Conservation (phyloP, 2,113 vertebrate species). For the Apodemus sylvaticus region DNA sequence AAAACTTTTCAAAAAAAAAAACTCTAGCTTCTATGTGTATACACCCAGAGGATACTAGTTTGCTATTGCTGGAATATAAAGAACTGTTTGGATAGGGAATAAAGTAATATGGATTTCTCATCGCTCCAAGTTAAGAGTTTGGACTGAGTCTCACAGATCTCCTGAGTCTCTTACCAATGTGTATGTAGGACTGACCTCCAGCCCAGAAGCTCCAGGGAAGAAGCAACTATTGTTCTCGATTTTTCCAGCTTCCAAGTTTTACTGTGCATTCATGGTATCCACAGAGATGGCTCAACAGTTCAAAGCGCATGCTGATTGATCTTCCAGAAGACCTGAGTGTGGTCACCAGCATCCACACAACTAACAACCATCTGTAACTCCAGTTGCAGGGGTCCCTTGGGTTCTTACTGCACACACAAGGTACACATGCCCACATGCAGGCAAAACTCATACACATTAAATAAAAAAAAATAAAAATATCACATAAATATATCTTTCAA, state of each 20-base stretch:
- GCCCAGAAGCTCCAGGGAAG: background rate
- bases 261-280: no score
- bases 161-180: background rate
- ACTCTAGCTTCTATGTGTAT: background rate
- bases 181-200: background rate
- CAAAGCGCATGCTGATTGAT: background rate
- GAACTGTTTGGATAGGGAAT: background rate
- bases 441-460: background rate
- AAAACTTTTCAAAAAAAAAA: background rate
- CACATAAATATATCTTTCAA: no score
- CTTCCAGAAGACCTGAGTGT: background rate
- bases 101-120: no score
- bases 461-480: background rate
- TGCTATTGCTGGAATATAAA: background rate
- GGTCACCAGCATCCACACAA: background rate
- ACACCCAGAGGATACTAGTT: background rate
- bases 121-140: background rate
- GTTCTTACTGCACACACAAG: background rate
- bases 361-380: background rate
- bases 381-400: background rate
- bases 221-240: background rate
- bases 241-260: background rate
- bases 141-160: background rate
- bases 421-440: background rate
- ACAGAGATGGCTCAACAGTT: background rate